Evolutionary conservation across 2,797 vertebrate genomes (phyloP).

Genomic region (Rachycentron canadum): DNA sequence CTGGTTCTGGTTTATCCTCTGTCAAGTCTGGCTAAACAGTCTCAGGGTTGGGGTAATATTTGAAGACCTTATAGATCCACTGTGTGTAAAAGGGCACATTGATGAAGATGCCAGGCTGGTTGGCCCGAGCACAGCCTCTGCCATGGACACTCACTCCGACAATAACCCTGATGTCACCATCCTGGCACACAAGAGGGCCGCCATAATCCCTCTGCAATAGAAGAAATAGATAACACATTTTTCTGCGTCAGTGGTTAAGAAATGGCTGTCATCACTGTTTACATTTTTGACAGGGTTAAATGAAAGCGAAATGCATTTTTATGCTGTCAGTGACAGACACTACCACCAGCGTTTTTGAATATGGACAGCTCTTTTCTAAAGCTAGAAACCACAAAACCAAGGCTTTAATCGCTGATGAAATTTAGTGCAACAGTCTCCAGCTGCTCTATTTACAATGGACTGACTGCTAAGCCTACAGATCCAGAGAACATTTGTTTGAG

Average conservation of each 20-base stretch:
- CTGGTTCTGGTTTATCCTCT: constrained; percentile 35
- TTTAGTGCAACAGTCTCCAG: constrained; percentile 63
- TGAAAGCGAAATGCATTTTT: constrained; percentile 32
- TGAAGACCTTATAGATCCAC: constrained; percentile 97
- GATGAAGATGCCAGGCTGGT: constrained; percentile 95
- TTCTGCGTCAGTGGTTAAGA: background rate
- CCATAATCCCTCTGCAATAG: constrained; percentile 93
- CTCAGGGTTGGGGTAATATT: constrained; percentile 75
- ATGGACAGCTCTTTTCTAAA: constrained; percentile 41
- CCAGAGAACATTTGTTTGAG: constrained; percentile 73
- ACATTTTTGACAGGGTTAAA: constrained; percentile 33
- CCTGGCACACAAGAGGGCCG: constrained; percentile 95
- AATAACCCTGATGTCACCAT: constrained; percentile 92
- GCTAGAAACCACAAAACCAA: constrained; percentile 53
- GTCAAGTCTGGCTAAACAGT: constrained; percentile 50
- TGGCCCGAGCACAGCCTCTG: constrained; percentile 93
- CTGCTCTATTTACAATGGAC: constrained; percentile 64
- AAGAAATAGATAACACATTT: constrained; percentile 35
- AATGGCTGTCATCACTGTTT: constrained; percentile 19
- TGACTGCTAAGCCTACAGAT: constrained; percentile 63
- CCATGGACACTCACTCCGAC: constrained; percentile 96
- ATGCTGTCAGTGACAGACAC: constrained; percentile 18
- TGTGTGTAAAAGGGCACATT: constrained; percentile 95
- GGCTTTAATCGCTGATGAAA: constrained; percentile 72
- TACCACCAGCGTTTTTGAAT: constrained; percentile 20